Base-by-base conservation (phyloP, 1,140 invertebrate species). In the Philopotamus ludificatus region DNA sequence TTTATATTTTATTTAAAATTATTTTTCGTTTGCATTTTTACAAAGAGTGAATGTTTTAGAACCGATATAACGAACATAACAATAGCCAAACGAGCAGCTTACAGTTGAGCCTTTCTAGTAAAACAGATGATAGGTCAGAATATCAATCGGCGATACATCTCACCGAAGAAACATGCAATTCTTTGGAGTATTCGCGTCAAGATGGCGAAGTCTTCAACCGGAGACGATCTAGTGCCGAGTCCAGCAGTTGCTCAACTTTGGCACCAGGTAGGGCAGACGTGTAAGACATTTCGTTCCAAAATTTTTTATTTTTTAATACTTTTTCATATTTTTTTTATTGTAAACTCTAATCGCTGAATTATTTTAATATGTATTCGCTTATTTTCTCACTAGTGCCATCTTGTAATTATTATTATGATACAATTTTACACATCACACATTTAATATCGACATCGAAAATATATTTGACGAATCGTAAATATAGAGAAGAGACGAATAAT, bases 211-310 rank as follows among this genome's bases (percentile, higher is more conserved):
- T 54, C 22, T 54, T 34, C 23, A 21, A 53, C 22, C 15, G 62
- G 25, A 73, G 73, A 18, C 76, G 74, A 71, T 79, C 77, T 57
- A 71, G 63, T 50, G 63, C 44, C 16, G 77, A 78, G 67, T 74
- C 76, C 53, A 80, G 78, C 65, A 75, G 74, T 49, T 75, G 76
- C 60, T 75, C 73, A 71, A 77, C 67, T 22, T 61, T 71, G 55
- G 59, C 77, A 76, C 74, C 79, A 81, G 79, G 79, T 81, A 81
- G 77, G 79, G 77, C 74, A 74, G 76, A 81, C 78, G 77, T 78
- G 79, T 81, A 81, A 81, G 79, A 77, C 74, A 66, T 60, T 70
- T 75, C 78, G 79, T 81, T 81, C 79, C 78, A 80, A 81, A 77
- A 77, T 77, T 77, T 76, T 74, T 75, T 74, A 71, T 72, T 74